phyloP scores from a whole-genome alignment of 2,888 invertebrate species.

The Zeuzera pyrina region DNA sequence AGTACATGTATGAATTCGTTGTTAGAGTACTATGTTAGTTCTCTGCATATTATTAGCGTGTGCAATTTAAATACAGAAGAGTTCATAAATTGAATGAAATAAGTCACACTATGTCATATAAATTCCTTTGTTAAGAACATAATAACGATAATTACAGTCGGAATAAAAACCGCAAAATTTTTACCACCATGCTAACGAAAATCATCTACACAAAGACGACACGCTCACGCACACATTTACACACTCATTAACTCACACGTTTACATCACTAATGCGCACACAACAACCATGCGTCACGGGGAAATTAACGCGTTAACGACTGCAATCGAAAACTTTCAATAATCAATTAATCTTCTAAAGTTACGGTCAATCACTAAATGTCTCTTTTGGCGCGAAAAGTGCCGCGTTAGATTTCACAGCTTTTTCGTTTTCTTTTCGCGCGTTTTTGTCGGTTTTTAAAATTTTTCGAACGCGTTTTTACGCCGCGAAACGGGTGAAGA shows the following conservation, averaged over 20 bases:
- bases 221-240: slow-evolving; percentile 42
- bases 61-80: too few relatives aligned
- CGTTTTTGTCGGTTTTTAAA: slow-evolving; percentile 29
- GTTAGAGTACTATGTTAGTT: too few relatives aligned
- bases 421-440: slow-evolving; percentile 19
- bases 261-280: slow-evolving; percentile 53
- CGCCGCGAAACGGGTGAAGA: slow-evolving; percentile 51
- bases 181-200: slow-evolving; percentile 29
- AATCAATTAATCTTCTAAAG: slow-evolving; percentile 22
- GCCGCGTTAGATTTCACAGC: slow-evolving; percentile 15
- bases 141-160: too few relatives aligned
- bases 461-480: slow-evolving; percentile 40
- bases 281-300: slow-evolving; percentile 33
- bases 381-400: slow-evolving; percentile 35
- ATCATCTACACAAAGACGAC: slow-evolving; percentile 34
- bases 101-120: too few relatives aligned
- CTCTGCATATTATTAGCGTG: too few relatives aligned
- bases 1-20: too few relatives aligned
- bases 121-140: too few relatives aligned
- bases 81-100: too few relatives aligned
- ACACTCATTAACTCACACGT: slow-evolving; percentile 65
- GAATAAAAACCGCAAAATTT: too few relatives aligned
- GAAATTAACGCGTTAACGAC: slow-evolving; percentile 24
- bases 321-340: slow-evolving; percentile 47
- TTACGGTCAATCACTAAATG: slow-evolving; percentile 26